phyloP scores from a whole-genome alignment of 2,113 vertebrate genomes.

The Polyodon spathula region DNA sequence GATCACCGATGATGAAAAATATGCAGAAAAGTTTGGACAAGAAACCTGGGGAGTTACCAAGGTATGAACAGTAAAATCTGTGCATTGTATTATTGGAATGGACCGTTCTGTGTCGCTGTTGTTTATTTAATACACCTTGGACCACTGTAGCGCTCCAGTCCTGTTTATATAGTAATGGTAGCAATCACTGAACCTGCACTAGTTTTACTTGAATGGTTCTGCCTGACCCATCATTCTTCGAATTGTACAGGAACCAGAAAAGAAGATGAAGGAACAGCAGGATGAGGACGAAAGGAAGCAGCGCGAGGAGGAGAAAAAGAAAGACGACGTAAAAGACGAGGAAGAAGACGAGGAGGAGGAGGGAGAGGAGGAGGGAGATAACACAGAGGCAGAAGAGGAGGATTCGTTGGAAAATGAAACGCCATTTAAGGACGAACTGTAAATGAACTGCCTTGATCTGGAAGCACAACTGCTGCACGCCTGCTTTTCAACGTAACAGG shows the following conservation, averaged over 20 bases:
- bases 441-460: conserved; percentile 18
- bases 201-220: too few species aligned
- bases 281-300: conserved; percentile 51
- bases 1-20: conserved; percentile 51
- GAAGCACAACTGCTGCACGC: conserved; percentile 9
- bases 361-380: conserved; percentile 19
- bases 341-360: conserved; percentile 13
- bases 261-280: conserved; percentile 54
- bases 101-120: conserved; percentile 26
- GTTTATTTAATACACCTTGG: not conserved
- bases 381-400: conserved; percentile 22
- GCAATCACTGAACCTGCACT: too few species aligned
- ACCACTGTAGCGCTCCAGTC: not conserved
- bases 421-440: conserved; percentile 46
- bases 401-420: conserved; percentile 35
- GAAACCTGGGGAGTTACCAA: conserved; percentile 61
- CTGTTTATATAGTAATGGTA: conserved; percentile 46
- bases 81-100: too few species aligned
- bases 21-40: conserved; percentile 45
- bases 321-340: conserved; percentile 37
- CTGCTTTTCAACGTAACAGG: not conserved
- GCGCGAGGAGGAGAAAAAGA: conserved; percentile 55
- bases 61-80: conserved; percentile 51
- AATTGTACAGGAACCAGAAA: conserved; percentile 44
- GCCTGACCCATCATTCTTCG: conserved; percentile 14